Evolutionary conservation across 53 echinoderm and acorn worm species (phyloP).

Genomic region (Paelopatides confundens): DNA sequence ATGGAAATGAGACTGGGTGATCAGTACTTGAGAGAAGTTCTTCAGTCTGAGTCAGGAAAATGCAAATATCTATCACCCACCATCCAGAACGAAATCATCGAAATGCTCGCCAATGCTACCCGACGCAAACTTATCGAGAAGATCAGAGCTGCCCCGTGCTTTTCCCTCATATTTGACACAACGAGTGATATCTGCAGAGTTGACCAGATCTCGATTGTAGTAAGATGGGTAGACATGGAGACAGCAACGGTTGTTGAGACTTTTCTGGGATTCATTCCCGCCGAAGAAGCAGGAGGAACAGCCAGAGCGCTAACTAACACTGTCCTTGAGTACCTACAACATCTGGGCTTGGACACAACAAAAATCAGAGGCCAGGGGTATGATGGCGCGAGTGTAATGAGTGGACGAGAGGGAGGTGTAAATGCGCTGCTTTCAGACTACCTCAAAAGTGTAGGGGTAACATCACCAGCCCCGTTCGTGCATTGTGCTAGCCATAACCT

Average conservation of each 20-base stretch:
- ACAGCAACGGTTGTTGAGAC: background rate
- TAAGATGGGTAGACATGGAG: background rate
- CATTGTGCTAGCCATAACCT: constrained; percentile 19
- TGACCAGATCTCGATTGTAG: background rate
- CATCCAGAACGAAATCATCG: background rate
- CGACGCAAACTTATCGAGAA: background rate
- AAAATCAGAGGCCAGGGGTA: background rate
- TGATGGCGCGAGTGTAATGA: background rate
- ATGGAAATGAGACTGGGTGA: background rate
- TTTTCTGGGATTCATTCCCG: constrained; percentile 5
- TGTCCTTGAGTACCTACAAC: background rate
- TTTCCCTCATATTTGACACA: background rate
- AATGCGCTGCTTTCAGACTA: background rate
- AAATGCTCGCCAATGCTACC: background rate
- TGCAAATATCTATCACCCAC: background rate
- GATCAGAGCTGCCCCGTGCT: background rate
- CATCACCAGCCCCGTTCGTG: background rate
- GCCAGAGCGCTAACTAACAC: background rate
- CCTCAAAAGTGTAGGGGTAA: background rate
- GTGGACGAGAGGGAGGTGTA: background rate
- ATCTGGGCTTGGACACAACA: background rate
- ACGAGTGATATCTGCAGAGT: background rate
- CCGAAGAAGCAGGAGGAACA: background rate
- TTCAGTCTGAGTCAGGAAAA: background rate
- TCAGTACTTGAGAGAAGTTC: background rate